Percentiles rank a stretch among this genome's conserved stretches.
phyloP scores from a whole-genome alignment of 2,113 vertebrate species.

The Tetrao urogallus region DNA sequence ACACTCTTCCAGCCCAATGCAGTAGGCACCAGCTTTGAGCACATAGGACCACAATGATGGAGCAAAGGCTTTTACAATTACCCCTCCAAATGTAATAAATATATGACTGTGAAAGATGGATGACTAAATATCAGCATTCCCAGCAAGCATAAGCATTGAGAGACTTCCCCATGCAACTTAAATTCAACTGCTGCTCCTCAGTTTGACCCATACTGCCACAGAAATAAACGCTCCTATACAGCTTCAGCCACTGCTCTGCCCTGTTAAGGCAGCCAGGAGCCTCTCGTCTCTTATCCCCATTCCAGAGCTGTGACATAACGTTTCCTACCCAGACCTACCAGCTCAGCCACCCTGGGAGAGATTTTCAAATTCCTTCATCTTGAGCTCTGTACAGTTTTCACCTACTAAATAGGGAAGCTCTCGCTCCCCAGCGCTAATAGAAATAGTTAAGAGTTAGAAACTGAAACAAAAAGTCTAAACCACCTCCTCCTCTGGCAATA shows the following conservation, averaged over 20 bases:
- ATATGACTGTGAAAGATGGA: constrained; percentile 12
- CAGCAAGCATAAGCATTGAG: constrained; percentile 4
- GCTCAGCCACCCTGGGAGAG: not conserved
- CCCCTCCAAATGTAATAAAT: constrained; percentile 25
- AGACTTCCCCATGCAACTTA: constrained; percentile 14
- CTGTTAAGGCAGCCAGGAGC: not conserved
- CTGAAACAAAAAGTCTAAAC: not conserved
- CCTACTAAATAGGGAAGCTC: not conserved
- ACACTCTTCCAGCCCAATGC: not conserved
- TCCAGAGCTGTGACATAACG: not conserved
- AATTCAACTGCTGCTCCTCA: not conserved
- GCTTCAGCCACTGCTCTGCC: not conserved
- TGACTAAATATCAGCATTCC: constrained; percentile 19
- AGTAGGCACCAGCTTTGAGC: not conserved
- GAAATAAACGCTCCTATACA: constrained; percentile 20
- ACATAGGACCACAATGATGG: not conserved
- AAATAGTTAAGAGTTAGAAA: not conserved
- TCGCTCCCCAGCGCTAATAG: not conserved
- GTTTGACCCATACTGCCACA: not conserved
- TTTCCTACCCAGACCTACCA: not conserved
- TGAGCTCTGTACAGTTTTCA: not conserved
- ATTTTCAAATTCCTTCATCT: not conserved
- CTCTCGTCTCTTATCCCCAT: not conserved
- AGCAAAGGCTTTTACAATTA: not conserved
- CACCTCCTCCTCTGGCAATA: not conserved